A percentile compares a stretch with the other conserved stretches of the same genome.
Evolutionary conservation across 2,113 vertebrate genomes (phyloP).

Genomic region (zebrafish (Danio rerio)): GRCz12tu NC_133180.1:14254001-14254500

Average conservation of each 20-base stretch:
- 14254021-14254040: neutral
- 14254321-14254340: neutral
- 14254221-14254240: neutral
- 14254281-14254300: neutral
- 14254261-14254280: neutral
- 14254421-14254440: neutral
- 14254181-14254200: neutral
- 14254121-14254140: neutral
- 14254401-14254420: neutral
- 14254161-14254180: neutral
- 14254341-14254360: conserved; percentile 1
- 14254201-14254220: conserved; percentile 2
- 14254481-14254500: too few species aligned
- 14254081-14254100: neutral
- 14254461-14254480: too few species aligned
- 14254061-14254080: neutral
- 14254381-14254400: neutral
- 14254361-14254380: neutral
- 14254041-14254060: neutral
- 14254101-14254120: neutral
- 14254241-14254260: neutral
- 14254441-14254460: too few species aligned
- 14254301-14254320: neutral
- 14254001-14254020: neutral
- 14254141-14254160: neutral